Evolutionary conservation across 2,888 invertebrate genomes (phyloP).

Genomic region (Drosophila seclusa): DNA sequence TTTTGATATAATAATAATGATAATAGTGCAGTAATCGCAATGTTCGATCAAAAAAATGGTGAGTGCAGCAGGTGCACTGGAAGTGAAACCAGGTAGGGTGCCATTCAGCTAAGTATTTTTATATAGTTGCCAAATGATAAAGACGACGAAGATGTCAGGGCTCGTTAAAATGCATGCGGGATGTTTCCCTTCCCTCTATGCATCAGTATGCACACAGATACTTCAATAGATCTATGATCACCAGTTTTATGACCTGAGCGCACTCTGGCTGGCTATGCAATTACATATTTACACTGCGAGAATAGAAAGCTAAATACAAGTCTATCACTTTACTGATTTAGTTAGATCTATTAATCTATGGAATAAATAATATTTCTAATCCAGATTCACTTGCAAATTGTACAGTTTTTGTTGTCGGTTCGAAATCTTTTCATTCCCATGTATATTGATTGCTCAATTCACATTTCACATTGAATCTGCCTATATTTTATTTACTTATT

Average conservation of each 20-base stretch:
- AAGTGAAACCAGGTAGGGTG: constrained; percentile 37
- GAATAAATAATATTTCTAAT: background rate
- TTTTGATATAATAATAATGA: constrained; percentile 4
- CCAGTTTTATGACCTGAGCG: constrained; percentile 19
- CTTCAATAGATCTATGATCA: constrained; percentile 4
- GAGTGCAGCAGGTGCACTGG: constrained; percentile 22
- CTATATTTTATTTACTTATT: background rate
- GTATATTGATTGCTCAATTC: too few relatives aligned
- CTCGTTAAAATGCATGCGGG: constrained; percentile 41
- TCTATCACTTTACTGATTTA: background rate
- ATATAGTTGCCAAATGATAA: constrained; percentile 34
- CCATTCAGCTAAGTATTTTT: constrained; percentile 3
- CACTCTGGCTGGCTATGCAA: constrained; percentile 6
- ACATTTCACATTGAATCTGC: background rate
- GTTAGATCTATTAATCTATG: background rate
- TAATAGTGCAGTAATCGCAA: constrained; percentile 35
- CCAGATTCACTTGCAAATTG: background rate
- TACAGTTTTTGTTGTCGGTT: background rate
- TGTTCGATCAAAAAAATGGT: constrained; percentile 24
- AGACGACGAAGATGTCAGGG: constrained; percentile 26
- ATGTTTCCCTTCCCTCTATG: background rate
- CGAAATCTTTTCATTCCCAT: background rate
- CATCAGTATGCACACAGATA: background rate
- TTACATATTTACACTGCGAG: constrained; percentile 18
- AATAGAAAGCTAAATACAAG: background rate